These are phyloP conservation scores for Drosophila arawakana DNA, from an alignment of 1,140 invertebrate species.

Conservation along the genomic window DNA sequence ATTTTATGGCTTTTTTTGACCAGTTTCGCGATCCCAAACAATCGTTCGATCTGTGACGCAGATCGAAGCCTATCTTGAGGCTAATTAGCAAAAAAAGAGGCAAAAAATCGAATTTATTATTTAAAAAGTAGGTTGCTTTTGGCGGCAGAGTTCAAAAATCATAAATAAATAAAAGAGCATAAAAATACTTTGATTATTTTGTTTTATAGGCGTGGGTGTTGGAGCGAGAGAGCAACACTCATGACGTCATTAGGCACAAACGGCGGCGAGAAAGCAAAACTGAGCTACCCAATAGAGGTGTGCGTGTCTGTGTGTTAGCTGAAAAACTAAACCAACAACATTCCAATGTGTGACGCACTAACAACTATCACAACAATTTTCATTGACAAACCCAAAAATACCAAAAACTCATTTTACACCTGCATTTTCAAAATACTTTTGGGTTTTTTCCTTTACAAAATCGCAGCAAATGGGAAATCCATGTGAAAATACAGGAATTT, in stretches of 20 bases:
- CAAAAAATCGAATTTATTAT: conserved; percentile 24
- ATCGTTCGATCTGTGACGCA: conserved; percentile 33
- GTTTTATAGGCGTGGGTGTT: conserved; percentile 1
- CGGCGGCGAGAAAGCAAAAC: conserved; percentile 9
- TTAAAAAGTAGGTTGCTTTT: conserved; percentile 32
- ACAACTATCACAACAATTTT: conserved; percentile 37
- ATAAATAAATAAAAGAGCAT: neutral
- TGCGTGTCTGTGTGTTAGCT: neutral
- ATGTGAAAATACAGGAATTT: neutral
- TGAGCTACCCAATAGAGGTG: neutral
- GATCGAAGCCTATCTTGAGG: conserved; percentile 11
- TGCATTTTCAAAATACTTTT: conserved; percentile 17
- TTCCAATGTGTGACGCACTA: conserved; percentile 68
- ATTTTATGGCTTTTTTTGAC: conserved; percentile 38
- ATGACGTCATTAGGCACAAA: conserved; percentile 11
- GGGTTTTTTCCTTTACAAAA: conserved; percentile 15
- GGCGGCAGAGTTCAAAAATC: conserved; percentile 41
- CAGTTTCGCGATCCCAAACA: conserved; percentile 19
- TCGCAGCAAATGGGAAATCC: neutral
- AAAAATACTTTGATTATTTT: conserved; percentile 5
- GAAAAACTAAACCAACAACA: conserved; percentile 67
- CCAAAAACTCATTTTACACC: conserved; percentile 7
- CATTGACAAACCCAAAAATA: conserved; percentile 49
- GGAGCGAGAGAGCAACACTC: neutral
- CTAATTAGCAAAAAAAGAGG: conserved; percentile 30